phyloP scores from a whole-genome alignment of 2,113 vertebrate species.

The Chauna torquata region DNA sequence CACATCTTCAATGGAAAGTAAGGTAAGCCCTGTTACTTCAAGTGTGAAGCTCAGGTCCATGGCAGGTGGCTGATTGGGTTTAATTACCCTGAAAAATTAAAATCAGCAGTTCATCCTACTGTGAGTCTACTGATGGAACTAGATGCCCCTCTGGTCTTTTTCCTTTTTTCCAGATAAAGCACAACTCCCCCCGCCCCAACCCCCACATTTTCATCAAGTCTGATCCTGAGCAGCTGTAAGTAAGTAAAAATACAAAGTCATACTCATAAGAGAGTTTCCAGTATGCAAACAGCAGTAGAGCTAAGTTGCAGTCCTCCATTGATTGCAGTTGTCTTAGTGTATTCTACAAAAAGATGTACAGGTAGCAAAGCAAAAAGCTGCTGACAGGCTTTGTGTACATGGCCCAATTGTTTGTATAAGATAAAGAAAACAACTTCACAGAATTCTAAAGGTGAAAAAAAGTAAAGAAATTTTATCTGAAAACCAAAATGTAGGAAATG shows the following conservation, averaged over 20 bases:
- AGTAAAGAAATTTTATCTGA: not conserved
- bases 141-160: not conserved
- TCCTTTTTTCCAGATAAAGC: not conserved
- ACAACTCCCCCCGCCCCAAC: not conserved
- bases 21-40: not conserved
- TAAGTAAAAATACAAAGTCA: conserved; percentile 51
- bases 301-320: not conserved
- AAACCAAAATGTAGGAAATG: conserved; percentile 24
- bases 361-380: conserved; percentile 28
- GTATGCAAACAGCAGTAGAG: not conserved
- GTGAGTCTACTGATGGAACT: not conserved
- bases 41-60: not conserved
- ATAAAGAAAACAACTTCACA: conserved; percentile 5
- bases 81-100: conserved; percentile 6
- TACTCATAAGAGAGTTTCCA: not conserved
- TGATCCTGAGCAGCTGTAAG: conserved; percentile 13
- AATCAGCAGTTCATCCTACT: not conserved
- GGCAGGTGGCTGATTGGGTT: not conserved
- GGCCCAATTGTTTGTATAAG: not conserved
- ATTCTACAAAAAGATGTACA: not conserved
- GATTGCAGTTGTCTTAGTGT: not conserved
- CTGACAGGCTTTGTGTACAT: not conserved
- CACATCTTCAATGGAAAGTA: not conserved
- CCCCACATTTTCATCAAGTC: not conserved
- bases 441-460: not conserved